Conservation (phyloP, 2,888 invertebrate genomes). For the Schizotus pectinicornis region DNA sequence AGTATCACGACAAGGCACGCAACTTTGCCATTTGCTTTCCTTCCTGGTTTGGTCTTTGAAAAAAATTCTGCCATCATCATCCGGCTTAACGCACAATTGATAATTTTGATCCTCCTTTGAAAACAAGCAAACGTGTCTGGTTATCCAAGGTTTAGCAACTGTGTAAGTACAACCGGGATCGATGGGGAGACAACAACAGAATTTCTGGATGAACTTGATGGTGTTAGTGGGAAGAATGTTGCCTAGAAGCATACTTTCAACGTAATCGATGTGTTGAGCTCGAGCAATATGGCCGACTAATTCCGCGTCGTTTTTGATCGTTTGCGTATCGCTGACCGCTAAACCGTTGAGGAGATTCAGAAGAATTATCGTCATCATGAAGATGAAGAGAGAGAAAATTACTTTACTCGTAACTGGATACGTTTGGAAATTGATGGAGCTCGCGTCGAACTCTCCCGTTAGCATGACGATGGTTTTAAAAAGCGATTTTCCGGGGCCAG, state of each 20-base stretch:
- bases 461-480: conserved; percentile 88
- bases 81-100: conserved; percentile 70
- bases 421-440: conserved; percentile 75
- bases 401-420: conserved; percentile 75
- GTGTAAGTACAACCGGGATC: conserved; percentile 55
- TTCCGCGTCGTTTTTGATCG: conserved; percentile 79
- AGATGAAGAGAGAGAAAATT: conserved; percentile 80
- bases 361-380: conserved; percentile 82
- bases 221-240: conserved; percentile 56
- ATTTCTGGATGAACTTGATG: conserved; percentile 36
- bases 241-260: conserved; percentile 74
- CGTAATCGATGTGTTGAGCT: conserved; percentile 73
- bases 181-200: conserved; percentile 62
- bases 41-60: background rate
- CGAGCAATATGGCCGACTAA: conserved; percentile 77
- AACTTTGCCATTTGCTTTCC: too few relatives aligned
- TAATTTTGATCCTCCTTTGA: conserved; percentile 69
- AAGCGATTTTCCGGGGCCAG: conserved; percentile 72
- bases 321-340: conserved; percentile 83
- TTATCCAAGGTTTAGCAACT: conserved; percentile 62
- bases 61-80: conserved; percentile 61
- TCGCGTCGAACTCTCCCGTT: conserved; percentile 85
- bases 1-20: too few relatives aligned
- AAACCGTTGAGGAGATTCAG: conserved; percentile 84
- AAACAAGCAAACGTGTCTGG: conserved; percentile 67